Conservation (phyloP, 2,797 vertebrate genomes). For the Nyctalus aviator region DNA sequence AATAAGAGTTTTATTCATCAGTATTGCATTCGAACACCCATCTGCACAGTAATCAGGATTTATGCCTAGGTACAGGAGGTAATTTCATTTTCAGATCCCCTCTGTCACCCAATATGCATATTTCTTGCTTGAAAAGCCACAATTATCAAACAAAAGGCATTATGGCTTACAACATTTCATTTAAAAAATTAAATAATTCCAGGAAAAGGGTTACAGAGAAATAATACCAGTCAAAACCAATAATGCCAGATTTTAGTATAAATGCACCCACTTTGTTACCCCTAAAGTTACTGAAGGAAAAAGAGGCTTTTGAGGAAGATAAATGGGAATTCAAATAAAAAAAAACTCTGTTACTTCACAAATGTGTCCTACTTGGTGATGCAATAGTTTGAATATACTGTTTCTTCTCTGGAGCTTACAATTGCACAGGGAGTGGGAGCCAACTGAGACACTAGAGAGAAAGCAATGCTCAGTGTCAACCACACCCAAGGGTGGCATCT, state of each 20-base stretch:
- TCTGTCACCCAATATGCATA: background rate
- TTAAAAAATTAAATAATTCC: background rate
- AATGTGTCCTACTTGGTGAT: background rate
- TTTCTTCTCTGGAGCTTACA: background rate
- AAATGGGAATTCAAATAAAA: background rate
- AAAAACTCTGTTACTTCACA: background rate
- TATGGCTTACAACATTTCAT: background rate
- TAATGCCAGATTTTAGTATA: background rate
- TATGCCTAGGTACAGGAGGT: background rate
- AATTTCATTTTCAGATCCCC: background rate
- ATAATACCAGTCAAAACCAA: background rate
- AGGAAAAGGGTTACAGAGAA: background rate
- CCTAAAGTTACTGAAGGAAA: background rate
- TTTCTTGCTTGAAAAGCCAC: background rate
- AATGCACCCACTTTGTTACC: background rate
- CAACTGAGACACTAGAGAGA: background rate
- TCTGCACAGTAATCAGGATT: background rate
- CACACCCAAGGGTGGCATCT: background rate
- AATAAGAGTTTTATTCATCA: background rate
- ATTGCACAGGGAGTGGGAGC: background rate
- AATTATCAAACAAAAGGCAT: conserved; percentile 12
- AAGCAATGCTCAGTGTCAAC: background rate
- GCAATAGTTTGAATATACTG: background rate
- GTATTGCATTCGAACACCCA: background rate
- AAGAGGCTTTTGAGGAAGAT: background rate